Conservation (phyloP, 2,888 invertebrate genomes). For the Agriopis marginaria region DNA sequence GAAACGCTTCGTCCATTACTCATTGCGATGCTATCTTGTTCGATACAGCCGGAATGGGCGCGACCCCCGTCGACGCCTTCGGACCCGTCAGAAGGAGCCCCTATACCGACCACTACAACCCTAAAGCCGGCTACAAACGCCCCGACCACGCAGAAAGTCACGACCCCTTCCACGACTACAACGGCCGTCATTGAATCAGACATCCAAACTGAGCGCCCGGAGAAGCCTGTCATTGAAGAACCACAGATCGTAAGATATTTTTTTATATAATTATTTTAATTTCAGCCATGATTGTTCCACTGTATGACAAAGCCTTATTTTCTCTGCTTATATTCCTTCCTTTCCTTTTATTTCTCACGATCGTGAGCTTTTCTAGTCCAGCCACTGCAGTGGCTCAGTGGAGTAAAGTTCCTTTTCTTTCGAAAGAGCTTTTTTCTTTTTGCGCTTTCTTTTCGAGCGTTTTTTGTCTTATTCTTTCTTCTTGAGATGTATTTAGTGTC, state of each 20-base stretch:
- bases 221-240: constrained; percentile 56
- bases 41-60: constrained; percentile 91
- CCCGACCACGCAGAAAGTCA: constrained; percentile 52
- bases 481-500: too few species aligned
- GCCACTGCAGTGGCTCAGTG: too few species aligned
- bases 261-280: too few species aligned
- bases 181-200: constrained; percentile 52
- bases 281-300: too few species aligned
- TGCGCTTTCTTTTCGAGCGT: too few species aligned
- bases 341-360: too few species aligned
- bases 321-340: too few species aligned
- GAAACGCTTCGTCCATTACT: constrained; percentile 57
- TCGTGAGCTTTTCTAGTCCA: too few species aligned
- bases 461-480: too few species aligned
- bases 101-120: constrained; percentile 60
- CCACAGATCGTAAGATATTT: constrained; percentile 58
- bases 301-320: too few species aligned
- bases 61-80: constrained; percentile 90
- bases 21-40: constrained; percentile 59
- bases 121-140: constrained; percentile 55
- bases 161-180: constrained; percentile 44
- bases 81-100: constrained; percentile 82
- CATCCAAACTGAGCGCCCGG: constrained; percentile 42
- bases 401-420: too few species aligned
- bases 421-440: too few species aligned